These are phyloP conservation scores for Nothoprocta pentlandii DNA, from an alignment of 2,113 vertebrate genomes.

Conservation along the genomic window DNA sequence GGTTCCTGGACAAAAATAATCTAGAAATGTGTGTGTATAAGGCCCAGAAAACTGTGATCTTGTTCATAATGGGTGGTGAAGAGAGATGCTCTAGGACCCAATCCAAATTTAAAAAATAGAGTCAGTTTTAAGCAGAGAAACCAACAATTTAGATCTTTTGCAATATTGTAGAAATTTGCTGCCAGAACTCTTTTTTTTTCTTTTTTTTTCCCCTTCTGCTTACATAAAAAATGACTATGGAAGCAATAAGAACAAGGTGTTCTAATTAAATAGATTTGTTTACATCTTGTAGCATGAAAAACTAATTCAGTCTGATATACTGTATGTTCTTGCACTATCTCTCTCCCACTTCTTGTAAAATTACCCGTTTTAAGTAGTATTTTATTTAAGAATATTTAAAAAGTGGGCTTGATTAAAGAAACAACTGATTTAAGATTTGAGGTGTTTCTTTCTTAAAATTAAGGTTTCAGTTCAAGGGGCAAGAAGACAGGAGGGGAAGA, in stretches of 20 bases:
- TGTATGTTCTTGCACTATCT: conserved; percentile 68
- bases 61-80: not conserved
- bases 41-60: not conserved
- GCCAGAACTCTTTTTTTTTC: not conserved
- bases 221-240: conserved; percentile 74
- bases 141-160: not conserved
- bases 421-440: conserved; percentile 54
- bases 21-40: not conserved
- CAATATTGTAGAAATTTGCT: conserved; percentile 24
- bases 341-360: conserved; percentile 74
- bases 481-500: not conserved
- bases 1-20: not conserved
- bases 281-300: conserved; percentile 78
- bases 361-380: conserved; percentile 71
- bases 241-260: conserved; percentile 81
- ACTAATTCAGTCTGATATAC: conserved; percentile 82
- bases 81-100: not conserved
- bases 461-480: conserved; percentile 31
- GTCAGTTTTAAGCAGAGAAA: not conserved
- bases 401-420: conserved; percentile 77
- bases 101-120: not conserved
- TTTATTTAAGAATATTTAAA: conserved; percentile 80
- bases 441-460: conserved; percentile 49
- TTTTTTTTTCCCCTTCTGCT: conserved; percentile 16
- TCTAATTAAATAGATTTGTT: conserved; percentile 88